phyloP scores from a whole-genome alignment of 1,140 invertebrate genomes.

The Sinella curviseta region DNA sequence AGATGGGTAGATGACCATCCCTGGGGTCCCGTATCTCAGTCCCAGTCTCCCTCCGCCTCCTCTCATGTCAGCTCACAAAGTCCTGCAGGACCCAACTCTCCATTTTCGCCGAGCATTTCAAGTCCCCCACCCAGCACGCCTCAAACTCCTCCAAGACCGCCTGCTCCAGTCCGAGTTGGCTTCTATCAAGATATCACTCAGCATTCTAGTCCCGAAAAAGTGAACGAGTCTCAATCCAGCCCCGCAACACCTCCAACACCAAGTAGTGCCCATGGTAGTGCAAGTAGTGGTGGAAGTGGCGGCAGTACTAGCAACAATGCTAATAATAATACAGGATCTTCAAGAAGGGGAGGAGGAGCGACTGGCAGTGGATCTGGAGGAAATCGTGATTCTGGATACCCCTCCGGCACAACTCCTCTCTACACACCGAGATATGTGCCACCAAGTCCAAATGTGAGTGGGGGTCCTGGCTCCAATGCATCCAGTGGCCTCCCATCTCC shows the following conservation, averaged over 20 bases:
- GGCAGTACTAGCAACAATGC: neutral
- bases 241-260: conserved; percentile 43
- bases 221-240: conserved; percentile 31
- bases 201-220: conserved; percentile 49
- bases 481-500: conserved; percentile 20
- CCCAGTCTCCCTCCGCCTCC: conserved; percentile 45
- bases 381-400: neutral
- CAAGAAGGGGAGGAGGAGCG: neutral
- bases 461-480: conserved; percentile 30
- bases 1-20: conserved; percentile 46
- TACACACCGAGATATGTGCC: conserved; percentile 38
- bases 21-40: conserved; percentile 33
- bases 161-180: conserved; percentile 44
- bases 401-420: neutral
- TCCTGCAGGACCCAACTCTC: conserved; percentile 47
- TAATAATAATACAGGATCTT: neutral
- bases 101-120: conserved; percentile 42
- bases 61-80: conserved; percentile 47
- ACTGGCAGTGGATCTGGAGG: neutral
- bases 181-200: conserved; percentile 49
- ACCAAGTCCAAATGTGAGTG: conserved; percentile 31
- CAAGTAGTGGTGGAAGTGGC: conserved; percentile 1
- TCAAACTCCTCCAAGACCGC: conserved; percentile 39
- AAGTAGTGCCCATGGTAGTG: conserved; percentile 23
- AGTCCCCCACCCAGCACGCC: conserved; percentile 40